These are phyloP conservation scores for Arnoldichthys spilopterus DNA, from an alignment of 2,797 vertebrate species.

Conservation along the genomic window DNA sequence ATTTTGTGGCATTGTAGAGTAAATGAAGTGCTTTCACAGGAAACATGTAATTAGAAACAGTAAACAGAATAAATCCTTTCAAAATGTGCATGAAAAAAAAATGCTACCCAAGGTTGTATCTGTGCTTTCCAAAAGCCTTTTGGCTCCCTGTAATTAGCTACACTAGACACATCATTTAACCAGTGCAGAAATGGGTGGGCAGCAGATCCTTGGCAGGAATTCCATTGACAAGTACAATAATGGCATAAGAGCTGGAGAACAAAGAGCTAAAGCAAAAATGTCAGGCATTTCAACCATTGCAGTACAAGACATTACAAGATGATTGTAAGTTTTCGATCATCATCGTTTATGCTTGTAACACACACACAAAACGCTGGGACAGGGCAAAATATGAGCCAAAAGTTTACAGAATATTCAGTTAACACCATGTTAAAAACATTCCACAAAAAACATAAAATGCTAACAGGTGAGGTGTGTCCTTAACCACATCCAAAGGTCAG, in stretches of 20 bases:
- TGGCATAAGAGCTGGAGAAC: background rate
- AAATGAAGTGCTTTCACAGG: slow-evolving; percentile 1
- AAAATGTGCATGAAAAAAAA: background rate
- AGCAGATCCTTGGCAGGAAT: background rate
- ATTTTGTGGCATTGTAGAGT: background rate
- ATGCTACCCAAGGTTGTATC: background rate
- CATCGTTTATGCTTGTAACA: too few species aligned
- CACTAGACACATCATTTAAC: background rate
- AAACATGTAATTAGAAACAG: slow-evolving; percentile 30
- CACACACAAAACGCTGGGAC: too few species aligned
- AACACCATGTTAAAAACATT: too few species aligned
- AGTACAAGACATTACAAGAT: background rate
- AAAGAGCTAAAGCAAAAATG: background rate
- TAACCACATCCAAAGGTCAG: too few species aligned
- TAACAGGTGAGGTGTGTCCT: too few species aligned
- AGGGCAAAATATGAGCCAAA: too few species aligned
- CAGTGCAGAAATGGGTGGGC: background rate
- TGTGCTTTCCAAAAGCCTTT: background rate
- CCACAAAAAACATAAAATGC: too few species aligned
- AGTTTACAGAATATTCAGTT: too few species aligned
- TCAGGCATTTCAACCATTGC: background rate
- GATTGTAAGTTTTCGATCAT: too few species aligned
- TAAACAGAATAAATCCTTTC: slow-evolving; percentile 11
- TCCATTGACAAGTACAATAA: background rate
- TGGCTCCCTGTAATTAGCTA: background rate